Percentiles rank a stretch among this genome's conserved stretches.
Evolutionary conservation across 1,140 invertebrate species (phyloP).

Genomic region (Zaprionus ornatus): DNA sequence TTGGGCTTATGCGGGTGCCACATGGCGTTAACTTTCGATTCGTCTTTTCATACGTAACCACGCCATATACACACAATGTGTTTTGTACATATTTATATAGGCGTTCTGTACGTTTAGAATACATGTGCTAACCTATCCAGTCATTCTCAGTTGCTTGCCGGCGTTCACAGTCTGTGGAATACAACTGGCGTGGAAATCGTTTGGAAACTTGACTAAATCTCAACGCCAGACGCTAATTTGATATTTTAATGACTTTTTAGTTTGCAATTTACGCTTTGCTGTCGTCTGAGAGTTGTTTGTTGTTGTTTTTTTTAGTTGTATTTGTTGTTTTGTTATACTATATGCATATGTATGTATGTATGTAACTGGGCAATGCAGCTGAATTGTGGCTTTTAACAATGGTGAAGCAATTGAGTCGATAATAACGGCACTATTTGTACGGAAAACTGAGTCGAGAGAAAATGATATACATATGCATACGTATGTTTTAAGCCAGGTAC

Average conservation of each 20-base stretch:
- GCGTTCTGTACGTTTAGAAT: background rate
- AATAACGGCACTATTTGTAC: conserved; percentile 60
- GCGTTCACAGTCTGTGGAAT: conserved; percentile 17
- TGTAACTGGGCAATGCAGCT: conserved; percentile 13
- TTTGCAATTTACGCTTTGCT: conserved; percentile 68
- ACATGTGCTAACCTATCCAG: conserved; percentile 8
- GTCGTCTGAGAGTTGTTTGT: conserved; percentile 5
- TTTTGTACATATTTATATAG: background rate
- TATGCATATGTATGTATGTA: background rate
- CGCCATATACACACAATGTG: background rate
- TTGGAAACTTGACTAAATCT: conserved; percentile 67
- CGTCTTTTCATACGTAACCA: conserved; percentile 18
- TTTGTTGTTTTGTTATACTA: conserved; percentile 6
- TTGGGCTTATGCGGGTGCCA: conserved; percentile 56
- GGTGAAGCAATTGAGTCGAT: conserved; percentile 39
- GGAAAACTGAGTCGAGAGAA: background rate
- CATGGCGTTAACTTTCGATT: conserved; percentile 61
- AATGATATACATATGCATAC: background rate
- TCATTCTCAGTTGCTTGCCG: conserved; percentile 31
- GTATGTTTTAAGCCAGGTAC: background rate
- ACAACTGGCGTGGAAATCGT: conserved; percentile 54
- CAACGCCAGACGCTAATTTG: conserved; percentile 75
- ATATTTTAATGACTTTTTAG: conserved; percentile 79
- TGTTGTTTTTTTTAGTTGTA: conserved; percentile 1
- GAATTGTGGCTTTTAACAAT: conserved; percentile 6